phyloP scores from a whole-genome alignment of 2,113 vertebrate genomes.

The Cheilinus undulatus region DNA sequence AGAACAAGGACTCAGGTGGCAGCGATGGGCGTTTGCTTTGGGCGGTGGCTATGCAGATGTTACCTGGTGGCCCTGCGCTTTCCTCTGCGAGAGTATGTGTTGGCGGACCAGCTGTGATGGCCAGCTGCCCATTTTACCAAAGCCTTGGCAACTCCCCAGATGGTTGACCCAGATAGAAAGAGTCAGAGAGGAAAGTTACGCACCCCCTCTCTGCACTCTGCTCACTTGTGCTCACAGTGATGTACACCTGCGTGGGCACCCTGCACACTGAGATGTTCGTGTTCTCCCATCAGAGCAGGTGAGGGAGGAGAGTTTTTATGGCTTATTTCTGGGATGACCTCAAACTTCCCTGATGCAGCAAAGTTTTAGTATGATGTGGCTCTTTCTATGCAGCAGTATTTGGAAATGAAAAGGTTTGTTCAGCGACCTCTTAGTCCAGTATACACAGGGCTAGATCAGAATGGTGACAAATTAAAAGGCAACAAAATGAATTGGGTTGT shows the following conservation, averaged over 20 bases:
- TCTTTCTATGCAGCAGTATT: background rate
- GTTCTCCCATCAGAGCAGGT: slow-evolving; percentile 50
- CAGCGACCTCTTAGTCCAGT: background rate
- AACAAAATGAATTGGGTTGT: too few relatives aligned
- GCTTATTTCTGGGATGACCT: slow-evolving; percentile 51
- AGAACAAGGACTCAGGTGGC: slow-evolving; percentile 55
- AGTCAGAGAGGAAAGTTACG: slow-evolving; percentile 35
- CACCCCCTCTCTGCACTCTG: background rate
- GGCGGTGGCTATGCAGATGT: slow-evolving; percentile 68
- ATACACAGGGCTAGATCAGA: too few relatives aligned
- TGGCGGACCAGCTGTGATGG: slow-evolving; percentile 67
- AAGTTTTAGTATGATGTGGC: slow-evolving; percentile 10
- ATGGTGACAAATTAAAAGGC: background rate
- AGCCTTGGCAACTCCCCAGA: slow-evolving; percentile 70
- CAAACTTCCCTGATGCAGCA: slow-evolving; percentile 47
- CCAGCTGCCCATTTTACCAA: slow-evolving; percentile 66
- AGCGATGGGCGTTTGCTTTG: slow-evolving; percentile 30
- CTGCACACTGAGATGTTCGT: slow-evolving; percentile 9
- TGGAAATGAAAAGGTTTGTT: slow-evolving; percentile 7
- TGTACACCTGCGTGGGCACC: slow-evolving; percentile 38
- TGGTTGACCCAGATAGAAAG: slow-evolving; percentile 71
- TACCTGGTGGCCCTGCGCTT: slow-evolving; percentile 57
- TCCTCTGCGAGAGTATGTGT: slow-evolving; percentile 14
- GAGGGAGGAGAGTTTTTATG: slow-evolving; percentile 20
- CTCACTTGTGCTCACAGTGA: background rate